phyloP scores from a whole-genome alignment of 2,113 vertebrate species.

The Mesitornis unicolor region DNA sequence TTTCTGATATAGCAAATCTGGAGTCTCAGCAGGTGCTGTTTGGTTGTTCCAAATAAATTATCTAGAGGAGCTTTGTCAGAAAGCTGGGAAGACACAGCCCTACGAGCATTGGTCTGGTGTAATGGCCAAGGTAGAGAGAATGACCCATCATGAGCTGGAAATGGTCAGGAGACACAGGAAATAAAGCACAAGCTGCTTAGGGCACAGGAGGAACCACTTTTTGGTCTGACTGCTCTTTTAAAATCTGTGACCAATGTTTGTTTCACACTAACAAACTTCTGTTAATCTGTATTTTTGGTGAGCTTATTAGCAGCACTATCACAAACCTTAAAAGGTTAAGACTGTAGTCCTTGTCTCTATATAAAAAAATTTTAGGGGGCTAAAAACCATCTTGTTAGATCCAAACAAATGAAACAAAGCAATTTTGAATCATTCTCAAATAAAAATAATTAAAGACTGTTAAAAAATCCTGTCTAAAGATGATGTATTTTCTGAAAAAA shows the following conservation, averaged over 20 bases:
- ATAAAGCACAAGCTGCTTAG: not conserved
- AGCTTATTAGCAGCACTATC: not conserved
- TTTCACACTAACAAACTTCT: not conserved
- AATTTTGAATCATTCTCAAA: not conserved
- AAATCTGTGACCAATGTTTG: not conserved
- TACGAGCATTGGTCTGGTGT: not conserved
- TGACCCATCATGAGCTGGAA: not conserved
- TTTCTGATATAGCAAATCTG: not conserved
- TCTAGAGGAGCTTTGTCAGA: not conserved
- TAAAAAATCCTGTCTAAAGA: not conserved
- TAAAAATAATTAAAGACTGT: conserved; percentile 31
- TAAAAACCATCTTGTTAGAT: not conserved
- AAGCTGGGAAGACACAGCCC: not conserved
- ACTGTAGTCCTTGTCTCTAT: not conserved
- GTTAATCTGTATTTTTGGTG: not conserved
- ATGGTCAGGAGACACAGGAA: not conserved
- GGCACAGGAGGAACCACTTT: not conserved
- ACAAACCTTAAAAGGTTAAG: not conserved
- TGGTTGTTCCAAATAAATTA: not conserved
- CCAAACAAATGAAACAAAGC: conserved; percentile 1
- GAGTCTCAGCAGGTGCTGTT: not conserved
- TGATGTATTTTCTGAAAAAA: not conserved
- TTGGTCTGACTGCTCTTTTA: not conserved
- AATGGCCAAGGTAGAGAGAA: not conserved
- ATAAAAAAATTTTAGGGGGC: not conserved